Base-by-base conservation (phyloP, 2,797 vertebrate species). In the Phoxinus dragarum region DNA sequence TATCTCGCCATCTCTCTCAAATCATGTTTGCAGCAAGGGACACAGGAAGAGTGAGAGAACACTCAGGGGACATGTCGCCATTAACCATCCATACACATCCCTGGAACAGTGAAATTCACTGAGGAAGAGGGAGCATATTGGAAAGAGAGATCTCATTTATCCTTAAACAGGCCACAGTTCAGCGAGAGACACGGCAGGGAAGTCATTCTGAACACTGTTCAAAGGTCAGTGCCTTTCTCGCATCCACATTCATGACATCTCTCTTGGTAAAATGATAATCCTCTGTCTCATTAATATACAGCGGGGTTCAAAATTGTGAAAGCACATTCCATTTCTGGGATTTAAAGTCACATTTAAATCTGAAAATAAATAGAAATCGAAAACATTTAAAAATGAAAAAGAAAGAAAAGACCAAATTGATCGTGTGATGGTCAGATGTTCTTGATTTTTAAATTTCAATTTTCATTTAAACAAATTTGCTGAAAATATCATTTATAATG, bases 211-310 rank as follows among this genome's bases (percentile, higher is more conserved):
- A 74, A 71, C 59, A 82, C 19, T 66, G 80, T 82, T 69, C 84
- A 89, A 87, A 82, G 86, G 86, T 86, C 81, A 73, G 7, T 47
- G 71, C 34, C 69, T 90, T 84, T 68, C 69, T 89, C 81, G 87
- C 86, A 11, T 84, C 89, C 89, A 89, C 89, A 75, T 88, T 91
- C 89, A 89, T 85, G 89, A 92, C 90, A 91, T 85, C 88, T 91
- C 89, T 91, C 89, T 83, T 92, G 88, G 88, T 89, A 92, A 92
- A 92, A 91, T 90, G 88, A 94, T 93, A 90, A 93, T 93, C 91
- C 91, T 90, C 90, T 84, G 23, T 71, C 5, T 82, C 85, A 90
- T 91, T 91, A 92, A 89, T 84, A 74, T 87, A 91, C 90, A 73
- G 76, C 6, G 21, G 49, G 5, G 8, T 31, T 84, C 83, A 83